A percentile compares a stretch with the other conserved stretches of the same genome.
These are phyloP conservation scores for Pyrrhura leucotis DNA, from an alignment of 2,797 vertebrate species.

Conservation along the genomic window DNA sequence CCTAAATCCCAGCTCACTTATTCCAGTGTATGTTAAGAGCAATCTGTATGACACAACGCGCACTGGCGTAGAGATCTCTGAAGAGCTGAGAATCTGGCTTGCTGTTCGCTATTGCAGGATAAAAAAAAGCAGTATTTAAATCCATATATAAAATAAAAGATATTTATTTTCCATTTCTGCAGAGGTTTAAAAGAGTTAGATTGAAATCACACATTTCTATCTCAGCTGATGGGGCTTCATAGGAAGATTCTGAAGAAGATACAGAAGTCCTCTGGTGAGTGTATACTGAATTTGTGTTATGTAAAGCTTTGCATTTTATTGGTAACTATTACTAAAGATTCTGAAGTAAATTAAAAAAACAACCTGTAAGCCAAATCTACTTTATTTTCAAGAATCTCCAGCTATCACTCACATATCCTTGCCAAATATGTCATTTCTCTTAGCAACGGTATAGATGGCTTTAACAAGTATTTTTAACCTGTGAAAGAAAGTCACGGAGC, in stretches of 20 bases:
- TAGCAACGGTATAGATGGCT: conserved; percentile 45
- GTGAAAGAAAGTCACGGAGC: conserved; percentile 30
- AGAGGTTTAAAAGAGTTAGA: not conserved
- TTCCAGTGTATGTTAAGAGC: not conserved
- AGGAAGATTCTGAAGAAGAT: not conserved
- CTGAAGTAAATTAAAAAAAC: conserved; percentile 15
- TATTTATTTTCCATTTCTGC: not conserved
- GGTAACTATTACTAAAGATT: conserved; percentile 29
- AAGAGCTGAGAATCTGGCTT: conserved; percentile 4
- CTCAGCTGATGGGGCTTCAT: not conserved
- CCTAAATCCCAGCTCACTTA: not conserved
- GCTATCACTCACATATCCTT: conserved; percentile 29
- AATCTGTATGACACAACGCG: not conserved
- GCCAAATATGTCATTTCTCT: conserved; percentile 60
- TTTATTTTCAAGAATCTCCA: conserved; percentile 59
- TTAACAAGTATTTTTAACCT: conserved; percentile 65
- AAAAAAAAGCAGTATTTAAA: conserved; percentile 7
- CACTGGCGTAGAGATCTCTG: not conserved
- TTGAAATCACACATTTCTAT: not conserved
- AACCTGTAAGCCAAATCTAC: conserved; percentile 32
- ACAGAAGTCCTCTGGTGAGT: not conserved
- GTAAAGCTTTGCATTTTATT: conserved; percentile 27
- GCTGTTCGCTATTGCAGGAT: not conserved
- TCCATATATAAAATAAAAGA: not conserved
- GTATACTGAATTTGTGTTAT: not conserved